Evolutionary conservation across 2,888 invertebrate species (phyloP).

Genomic region (Serrognathus titanus): DNA sequence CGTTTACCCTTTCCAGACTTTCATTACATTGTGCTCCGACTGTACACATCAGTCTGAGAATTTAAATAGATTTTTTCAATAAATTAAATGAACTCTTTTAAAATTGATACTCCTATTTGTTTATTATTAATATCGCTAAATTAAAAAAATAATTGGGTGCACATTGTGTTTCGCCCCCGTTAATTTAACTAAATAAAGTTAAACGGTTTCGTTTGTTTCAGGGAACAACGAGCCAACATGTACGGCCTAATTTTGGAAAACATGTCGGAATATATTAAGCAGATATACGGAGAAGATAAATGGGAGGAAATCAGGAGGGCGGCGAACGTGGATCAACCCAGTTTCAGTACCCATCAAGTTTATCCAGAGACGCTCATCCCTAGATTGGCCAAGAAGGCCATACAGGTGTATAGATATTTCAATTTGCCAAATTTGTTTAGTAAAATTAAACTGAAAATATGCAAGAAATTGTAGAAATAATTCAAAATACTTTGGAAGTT

Average conservation of each 20-base stretch:
- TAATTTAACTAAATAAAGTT: no score
- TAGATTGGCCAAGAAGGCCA: conserved; percentile 79
- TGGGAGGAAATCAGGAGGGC: conserved; percentile 89
- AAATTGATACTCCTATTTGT: no score
- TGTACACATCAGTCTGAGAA: no score
- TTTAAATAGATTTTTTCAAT: no score
- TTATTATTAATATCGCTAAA: no score
- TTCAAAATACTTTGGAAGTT: neutral
- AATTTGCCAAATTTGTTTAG: neutral
- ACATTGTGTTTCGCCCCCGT: no score
- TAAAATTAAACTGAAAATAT: neutral
- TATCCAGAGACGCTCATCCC: conserved; percentile 89
- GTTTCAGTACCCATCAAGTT: conserved; percentile 87
- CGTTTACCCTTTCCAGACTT: no score
- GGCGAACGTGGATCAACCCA: conserved; percentile 83
- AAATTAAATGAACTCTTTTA: no score
- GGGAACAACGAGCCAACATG: conserved; percentile 57
- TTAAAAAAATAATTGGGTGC: no score
- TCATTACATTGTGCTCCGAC: no score
- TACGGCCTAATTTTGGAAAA: conserved; percentile 95
- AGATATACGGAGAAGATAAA: conserved; percentile 89
- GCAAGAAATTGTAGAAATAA: neutral
- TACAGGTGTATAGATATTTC: conserved; percentile 59
- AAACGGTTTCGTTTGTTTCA: neutral
- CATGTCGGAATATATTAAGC: conserved; percentile 86